Evolutionary conservation across 2,113 vertebrate species (phyloP).

Genomic region (Sakesphorus luctuosus): DNA sequence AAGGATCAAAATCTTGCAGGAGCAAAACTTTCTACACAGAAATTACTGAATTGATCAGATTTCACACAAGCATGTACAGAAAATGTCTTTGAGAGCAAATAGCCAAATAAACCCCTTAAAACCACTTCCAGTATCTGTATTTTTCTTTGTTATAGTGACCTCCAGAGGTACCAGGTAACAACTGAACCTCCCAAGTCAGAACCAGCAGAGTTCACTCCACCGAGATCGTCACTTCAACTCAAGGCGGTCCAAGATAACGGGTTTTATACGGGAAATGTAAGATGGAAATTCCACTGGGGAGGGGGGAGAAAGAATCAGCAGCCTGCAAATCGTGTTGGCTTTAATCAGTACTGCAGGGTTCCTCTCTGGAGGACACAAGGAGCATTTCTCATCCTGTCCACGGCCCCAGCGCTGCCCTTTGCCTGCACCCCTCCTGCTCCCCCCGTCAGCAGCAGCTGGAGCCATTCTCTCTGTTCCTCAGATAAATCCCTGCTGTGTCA

Average conservation of each 20-base stretch:
- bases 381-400: rapidly evolving
- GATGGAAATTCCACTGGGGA: background rate
- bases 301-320: rapidly evolving
- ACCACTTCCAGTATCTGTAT: background rate
- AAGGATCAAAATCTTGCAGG: background rate
- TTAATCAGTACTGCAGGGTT: background rate
- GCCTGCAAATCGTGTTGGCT: rapidly evolving
- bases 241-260: rapidly evolving
- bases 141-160: constrained; percentile 68
- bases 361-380: rapidly evolving
- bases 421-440: rapidly evolving
- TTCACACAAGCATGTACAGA: background rate
- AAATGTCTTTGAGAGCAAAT: background rate
- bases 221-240: rapidly evolving
- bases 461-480: background rate
- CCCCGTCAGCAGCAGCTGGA: background rate
- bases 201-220: background rate
- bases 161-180: constrained; percentile 63
- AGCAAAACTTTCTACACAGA: background rate
- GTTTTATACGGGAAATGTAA: background rate
- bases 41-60: background rate
- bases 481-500: background rate
- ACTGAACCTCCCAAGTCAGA: constrained; percentile 10
- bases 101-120: background rate
- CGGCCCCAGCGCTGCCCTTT: rapidly evolving